These are phyloP conservation scores for Hirtodrosophila trivittata DNA, from an alignment of 2,888 invertebrate genomes.

Conservation along the genomic window DNA sequence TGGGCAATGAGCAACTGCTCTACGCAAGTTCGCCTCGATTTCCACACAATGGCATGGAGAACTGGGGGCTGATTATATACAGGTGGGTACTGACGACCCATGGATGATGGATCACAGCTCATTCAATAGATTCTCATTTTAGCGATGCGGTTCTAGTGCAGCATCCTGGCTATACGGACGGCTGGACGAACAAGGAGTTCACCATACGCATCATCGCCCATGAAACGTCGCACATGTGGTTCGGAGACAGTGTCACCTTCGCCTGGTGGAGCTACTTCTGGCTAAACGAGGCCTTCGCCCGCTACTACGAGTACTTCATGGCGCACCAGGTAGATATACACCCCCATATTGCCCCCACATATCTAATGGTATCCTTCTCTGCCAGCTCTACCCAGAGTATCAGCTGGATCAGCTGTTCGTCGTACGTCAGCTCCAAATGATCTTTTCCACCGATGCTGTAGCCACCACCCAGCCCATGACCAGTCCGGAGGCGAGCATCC, in stretches of 20 bases:
- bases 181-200: conserved; percentile 72
- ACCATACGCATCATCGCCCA: conserved; percentile 85
- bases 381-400: conserved; percentile 87
- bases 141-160: conserved; percentile 70
- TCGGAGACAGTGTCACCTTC: conserved; percentile 86
- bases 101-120: too few species aligned
- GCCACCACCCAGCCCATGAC: conserved; percentile 86
- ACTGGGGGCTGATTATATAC: conserved; percentile 94
- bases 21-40: conserved; percentile 92
- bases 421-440: conserved; percentile 87
- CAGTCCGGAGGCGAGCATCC: conserved; percentile 83
- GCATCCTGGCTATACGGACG: conserved; percentile 73
- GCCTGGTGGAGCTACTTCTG: conserved; percentile 86
- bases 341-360: conserved; percentile 77
- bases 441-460: conserved; percentile 86
- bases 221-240: conserved; percentile 87
- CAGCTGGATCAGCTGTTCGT: conserved; percentile 89
- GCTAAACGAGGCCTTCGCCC: conserved; percentile 88
- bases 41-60: conserved; percentile 93
- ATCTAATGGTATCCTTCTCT: background rate
- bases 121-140: background rate
- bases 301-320: conserved; percentile 88
- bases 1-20: conserved; percentile 88
- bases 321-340: conserved; percentile 83
- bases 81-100: conserved; percentile 87